Evolutionary conservation across 2,888 invertebrate species (phyloP).

Genomic region (Nebria salina): DNA sequence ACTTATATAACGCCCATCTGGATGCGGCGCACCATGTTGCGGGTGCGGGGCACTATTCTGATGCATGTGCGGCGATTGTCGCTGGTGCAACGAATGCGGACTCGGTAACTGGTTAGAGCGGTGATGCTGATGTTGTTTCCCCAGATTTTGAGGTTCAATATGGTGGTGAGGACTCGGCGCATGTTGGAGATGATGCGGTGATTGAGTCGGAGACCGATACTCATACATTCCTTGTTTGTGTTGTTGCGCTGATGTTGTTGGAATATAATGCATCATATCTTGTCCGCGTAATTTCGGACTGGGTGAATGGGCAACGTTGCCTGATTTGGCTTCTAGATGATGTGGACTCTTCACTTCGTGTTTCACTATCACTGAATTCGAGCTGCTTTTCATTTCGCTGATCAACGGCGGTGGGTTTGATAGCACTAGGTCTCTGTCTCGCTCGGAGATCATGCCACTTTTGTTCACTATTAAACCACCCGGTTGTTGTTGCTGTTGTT

Average conservation of each 20-base stretch:
- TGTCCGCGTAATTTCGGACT: conserved; percentile 68
- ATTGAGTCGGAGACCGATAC: conserved; percentile 62
- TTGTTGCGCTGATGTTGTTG: conserved; percentile 64
- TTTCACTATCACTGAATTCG: conserved; percentile 80
- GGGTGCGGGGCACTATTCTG: conserved; percentile 62
- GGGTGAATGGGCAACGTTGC: conserved; percentile 67
- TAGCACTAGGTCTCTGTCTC: conserved; percentile 60
- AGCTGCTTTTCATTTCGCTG: conserved; percentile 68
- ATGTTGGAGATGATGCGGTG: conserved; percentile 61
- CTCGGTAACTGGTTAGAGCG: conserved; percentile 59
- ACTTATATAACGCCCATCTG: conserved; percentile 55
- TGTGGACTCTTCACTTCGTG: conserved; percentile 74
- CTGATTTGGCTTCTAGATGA: conserved; percentile 64
- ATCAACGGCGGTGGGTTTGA: conserved; percentile 75
- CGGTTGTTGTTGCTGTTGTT: conserved; percentile 57
- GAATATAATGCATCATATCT: conserved; percentile 68
- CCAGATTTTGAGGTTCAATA: conserved; percentile 58
- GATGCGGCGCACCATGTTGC: not conserved
- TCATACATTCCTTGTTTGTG: conserved; percentile 58
- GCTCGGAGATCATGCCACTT: conserved; percentile 53
- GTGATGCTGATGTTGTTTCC: conserved; percentile 53
- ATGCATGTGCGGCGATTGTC: conserved; percentile 62
- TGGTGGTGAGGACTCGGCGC: conserved; percentile 58
- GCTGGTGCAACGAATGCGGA: conserved; percentile 62
- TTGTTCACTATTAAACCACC: conserved; percentile 59